Percentiles rank a stretch among this genome's conserved stretches.
Evolutionary conservation across 2,113 vertebrate species (phyloP).

Genomic region (Muscicapa adusta): DNA sequence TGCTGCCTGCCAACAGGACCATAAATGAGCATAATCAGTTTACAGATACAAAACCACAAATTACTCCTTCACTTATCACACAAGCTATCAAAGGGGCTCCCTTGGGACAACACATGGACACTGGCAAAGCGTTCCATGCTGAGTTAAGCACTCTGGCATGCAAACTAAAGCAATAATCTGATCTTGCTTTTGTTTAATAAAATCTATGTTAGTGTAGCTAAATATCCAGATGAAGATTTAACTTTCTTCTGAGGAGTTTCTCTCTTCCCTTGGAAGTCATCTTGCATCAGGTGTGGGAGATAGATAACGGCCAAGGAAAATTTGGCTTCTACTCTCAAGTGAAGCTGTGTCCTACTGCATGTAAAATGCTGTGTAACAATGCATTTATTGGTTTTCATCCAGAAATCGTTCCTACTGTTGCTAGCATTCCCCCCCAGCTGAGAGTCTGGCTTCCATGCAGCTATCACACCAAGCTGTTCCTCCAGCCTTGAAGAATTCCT

Average conservation of each 20-base stretch:
- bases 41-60: background rate
- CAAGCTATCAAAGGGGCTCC: background rate
- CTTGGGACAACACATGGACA: background rate
- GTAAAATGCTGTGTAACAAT: conserved; percentile 35
- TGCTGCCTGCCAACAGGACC: background rate
- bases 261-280: background rate
- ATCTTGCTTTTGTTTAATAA: background rate
- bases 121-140: background rate
- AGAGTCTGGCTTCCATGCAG: conserved; percentile 3
- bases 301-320: background rate
- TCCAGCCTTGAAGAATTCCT: conserved; percentile 45
- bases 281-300: background rate
- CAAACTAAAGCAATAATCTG: background rate
- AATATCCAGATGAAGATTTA: background rate
- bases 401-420: conserved; percentile 21
- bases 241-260: background rate
- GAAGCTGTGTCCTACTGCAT: background rate
- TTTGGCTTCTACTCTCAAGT: background rate
- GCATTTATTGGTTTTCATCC: conserved; percentile 38
- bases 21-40: background rate
- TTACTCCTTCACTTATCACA: background rate
- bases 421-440: conserved; percentile 32
- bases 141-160: background rate
- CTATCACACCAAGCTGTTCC: conserved; percentile 3
- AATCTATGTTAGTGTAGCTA: background rate